Evolutionary conservation across 2,888 invertebrate species (phyloP).

Genomic region (Drosophila mimetica): DNA sequence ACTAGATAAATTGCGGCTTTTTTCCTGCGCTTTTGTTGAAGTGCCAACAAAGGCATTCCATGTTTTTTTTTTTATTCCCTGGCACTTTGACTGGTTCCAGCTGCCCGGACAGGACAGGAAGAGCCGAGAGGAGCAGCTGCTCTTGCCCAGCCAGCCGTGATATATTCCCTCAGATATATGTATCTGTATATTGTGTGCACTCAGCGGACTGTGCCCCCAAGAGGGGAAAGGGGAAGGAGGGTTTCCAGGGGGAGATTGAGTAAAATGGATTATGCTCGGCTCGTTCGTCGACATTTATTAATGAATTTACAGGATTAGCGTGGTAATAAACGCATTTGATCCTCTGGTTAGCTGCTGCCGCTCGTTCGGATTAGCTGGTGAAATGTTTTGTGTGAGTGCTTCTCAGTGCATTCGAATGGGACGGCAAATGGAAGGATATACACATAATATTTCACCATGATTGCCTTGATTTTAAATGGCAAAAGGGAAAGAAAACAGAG

Average conservation of each 20-base stretch:
- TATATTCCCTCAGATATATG: slow-evolving; percentile 54
- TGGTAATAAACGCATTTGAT: slow-evolving; percentile 65
- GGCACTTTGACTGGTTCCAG: slow-evolving; percentile 44
- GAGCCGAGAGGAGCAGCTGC: slow-evolving; percentile 30
- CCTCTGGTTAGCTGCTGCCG: slow-evolving; percentile 33
- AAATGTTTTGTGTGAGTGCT: slow-evolving; percentile 26
- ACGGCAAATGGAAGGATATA: no score
- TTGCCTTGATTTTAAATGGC: neutral
- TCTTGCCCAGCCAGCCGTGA: slow-evolving; percentile 69
- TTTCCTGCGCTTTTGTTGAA: slow-evolving; percentile 34
- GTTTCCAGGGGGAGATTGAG: slow-evolving; percentile 37
- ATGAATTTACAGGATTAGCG: slow-evolving; percentile 71
- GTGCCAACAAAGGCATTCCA: slow-evolving; percentile 53
- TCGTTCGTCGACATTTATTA: slow-evolving; percentile 71
- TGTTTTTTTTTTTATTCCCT: slow-evolving; percentile 16
- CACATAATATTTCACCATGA: slow-evolving; percentile 21
- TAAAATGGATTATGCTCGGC: slow-evolving; percentile 68
- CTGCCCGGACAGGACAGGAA: slow-evolving; percentile 31
- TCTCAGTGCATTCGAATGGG: slow-evolving; percentile 24
- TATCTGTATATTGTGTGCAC: slow-evolving; percentile 68
- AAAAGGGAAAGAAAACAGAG: neutral
- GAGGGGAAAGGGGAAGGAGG: neutral
- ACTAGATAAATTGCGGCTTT: slow-evolving; percentile 66
- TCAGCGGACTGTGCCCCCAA: slow-evolving; percentile 50
- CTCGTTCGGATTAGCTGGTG: slow-evolving; percentile 43